These are phyloP conservation scores for Passer domesticus DNA, from an alignment of 2,113 vertebrate genomes.

Conservation along the genomic window DNA sequence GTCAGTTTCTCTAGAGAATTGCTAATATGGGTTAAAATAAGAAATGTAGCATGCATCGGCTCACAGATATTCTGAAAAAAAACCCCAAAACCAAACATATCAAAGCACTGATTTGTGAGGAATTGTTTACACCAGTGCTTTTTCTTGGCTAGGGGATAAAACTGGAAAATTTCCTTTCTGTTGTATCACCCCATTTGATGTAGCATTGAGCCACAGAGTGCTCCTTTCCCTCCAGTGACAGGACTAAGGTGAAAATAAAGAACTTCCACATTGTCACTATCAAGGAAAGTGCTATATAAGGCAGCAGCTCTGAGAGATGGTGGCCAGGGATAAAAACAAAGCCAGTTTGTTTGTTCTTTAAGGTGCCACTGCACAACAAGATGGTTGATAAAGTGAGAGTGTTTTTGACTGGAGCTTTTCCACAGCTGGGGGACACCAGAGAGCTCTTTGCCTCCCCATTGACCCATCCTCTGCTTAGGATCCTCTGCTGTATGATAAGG, in stretches of 20 bases:
- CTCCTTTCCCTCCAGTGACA: neutral
- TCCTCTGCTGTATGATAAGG: neutral
- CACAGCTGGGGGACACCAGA: neutral
- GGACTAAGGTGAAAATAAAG: neutral
- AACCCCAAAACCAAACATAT: neutral
- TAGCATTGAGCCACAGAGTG: neutral
- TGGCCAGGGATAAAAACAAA: neutral
- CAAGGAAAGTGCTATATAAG: neutral
- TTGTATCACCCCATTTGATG: neutral
- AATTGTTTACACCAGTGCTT: neutral
- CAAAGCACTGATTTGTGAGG: neutral
- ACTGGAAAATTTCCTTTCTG: neutral
- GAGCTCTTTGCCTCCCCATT: neutral
- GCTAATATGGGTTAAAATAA: neutral
- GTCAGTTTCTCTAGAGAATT: conserved; percentile 24
- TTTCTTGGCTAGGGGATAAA: neutral
- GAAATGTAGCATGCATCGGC: conserved; percentile 9
- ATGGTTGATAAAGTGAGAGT: conserved; percentile 13
- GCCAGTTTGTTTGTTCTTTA: neutral
- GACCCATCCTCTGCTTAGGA: neutral
- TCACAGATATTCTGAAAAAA: neutral
- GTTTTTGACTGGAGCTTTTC: neutral
- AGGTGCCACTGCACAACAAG: neutral
- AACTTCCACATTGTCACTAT: neutral
- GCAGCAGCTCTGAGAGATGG: neutral